Evolutionary conservation across 2,113 vertebrate species (phyloP).

Genomic region (Rattus rattus): DNA sequence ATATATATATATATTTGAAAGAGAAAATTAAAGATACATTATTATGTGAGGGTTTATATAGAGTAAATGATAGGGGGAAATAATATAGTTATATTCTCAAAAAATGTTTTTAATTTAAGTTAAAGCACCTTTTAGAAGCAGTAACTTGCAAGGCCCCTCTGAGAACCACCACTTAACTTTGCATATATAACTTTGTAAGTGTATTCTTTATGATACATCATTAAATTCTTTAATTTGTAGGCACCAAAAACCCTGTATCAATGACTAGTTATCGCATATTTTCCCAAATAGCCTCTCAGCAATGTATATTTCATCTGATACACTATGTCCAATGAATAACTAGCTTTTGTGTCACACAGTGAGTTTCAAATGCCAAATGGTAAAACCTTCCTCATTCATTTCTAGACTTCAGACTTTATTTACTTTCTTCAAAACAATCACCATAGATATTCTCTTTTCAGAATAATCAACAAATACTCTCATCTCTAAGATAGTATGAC

Average conservation of each 20-base stretch:
- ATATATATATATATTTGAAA: neutral
- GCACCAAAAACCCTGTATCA: neutral
- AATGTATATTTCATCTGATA: neutral
- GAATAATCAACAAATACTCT: neutral
- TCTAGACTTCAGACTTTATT: neutral
- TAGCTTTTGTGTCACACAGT: neutral
- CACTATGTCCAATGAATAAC: neutral
- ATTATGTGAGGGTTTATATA: neutral
- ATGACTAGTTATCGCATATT: neutral
- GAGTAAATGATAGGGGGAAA: neutral
- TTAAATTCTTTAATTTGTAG: conserved; percentile 23
- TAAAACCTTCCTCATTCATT: neutral
- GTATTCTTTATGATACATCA: neutral
- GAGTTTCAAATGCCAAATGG: neutral
- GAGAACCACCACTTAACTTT: neutral
- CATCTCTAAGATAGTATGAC: conserved; percentile 35
- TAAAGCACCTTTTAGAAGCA: neutral
- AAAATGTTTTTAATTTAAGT: neutral
- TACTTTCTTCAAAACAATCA: neutral
- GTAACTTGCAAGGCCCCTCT: neutral
- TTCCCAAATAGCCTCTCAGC: neutral
- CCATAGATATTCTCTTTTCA: neutral
- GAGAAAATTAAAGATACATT: neutral
- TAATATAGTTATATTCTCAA: neutral
- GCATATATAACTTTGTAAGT: neutral